Conservation (phyloP, 2,113 vertebrate genomes). For the Eretmochelys imbricata region DNA sequence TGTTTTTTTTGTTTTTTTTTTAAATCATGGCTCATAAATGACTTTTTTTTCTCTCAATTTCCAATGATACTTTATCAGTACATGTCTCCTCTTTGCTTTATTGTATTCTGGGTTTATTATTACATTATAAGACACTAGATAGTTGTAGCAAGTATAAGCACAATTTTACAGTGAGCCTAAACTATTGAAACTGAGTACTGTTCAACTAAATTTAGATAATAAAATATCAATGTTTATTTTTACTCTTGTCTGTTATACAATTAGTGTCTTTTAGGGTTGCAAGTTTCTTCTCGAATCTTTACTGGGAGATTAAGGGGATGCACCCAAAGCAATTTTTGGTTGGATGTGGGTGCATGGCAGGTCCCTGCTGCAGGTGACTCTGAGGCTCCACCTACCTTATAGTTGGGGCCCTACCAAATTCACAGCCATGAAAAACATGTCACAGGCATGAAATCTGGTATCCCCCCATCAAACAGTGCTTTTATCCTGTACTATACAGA, state of each 20-base stretch:
- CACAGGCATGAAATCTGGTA: no score
- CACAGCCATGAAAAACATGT: no score
- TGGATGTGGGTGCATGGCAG: not conserved
- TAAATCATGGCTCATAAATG: not conserved
- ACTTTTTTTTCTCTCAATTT: not conserved
- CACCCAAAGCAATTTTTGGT: not conserved
- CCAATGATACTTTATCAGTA: not conserved
- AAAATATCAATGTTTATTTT: no score
- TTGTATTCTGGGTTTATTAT: not conserved
- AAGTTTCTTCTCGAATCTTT: not conserved
- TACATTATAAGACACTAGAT: not conserved
- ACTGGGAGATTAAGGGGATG: not conserved
- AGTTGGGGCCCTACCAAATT: no score
- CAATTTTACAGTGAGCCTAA: not conserved
- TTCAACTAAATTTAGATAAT: not conserved
- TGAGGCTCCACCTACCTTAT: not conserved
- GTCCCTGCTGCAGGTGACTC: not conserved
- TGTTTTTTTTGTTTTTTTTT: not conserved
- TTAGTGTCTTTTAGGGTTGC: not conserved
- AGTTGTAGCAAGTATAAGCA: not conserved
- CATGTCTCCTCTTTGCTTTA: not conserved
- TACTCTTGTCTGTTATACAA: no score
- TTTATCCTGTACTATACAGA: no score
- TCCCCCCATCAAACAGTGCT: no score
- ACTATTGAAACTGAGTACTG: not conserved